Evolutionary conservation across 2,797 vertebrate species (phyloP).

Genomic region (Varecia variegata): DNA sequence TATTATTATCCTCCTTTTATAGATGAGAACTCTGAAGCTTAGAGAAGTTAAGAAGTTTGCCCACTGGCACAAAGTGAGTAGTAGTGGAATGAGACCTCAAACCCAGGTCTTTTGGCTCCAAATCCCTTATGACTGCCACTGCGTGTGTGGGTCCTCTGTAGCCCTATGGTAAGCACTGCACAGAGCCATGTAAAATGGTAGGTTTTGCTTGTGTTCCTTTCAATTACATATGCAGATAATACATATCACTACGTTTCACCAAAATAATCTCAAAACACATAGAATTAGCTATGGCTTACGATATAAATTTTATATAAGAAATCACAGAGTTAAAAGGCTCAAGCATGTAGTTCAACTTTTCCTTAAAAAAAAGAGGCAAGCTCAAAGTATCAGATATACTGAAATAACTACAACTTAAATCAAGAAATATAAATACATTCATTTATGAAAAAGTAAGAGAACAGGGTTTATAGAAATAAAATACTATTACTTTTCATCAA

Average conservation of each 20-base stretch:
- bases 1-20: background rate
- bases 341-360: background rate
- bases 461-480: slow-evolving; percentile 12
- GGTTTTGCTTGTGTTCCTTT: background rate
- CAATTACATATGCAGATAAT: background rate
- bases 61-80: background rate
- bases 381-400: background rate
- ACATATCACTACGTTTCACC: background rate
- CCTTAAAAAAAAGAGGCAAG: background rate
- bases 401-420: slow-evolving; percentile 7
- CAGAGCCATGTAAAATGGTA: background rate
- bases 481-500: background rate
- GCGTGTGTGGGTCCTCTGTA: background rate
- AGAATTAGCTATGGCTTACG: background rate
- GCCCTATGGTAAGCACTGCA: background rate
- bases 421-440: background rate
- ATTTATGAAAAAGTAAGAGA: slow-evolving; percentile 29
- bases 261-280: slow-evolving; percentile 47
- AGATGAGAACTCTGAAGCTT: background rate
- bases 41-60: background rate
- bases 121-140: background rate
- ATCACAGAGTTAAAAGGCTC: background rate
- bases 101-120: background rate
- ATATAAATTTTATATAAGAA: background rate
- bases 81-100: background rate